Base-by-base conservation (phyloP, 2,888 invertebrate genomes). In the Sphaerophoria rueppellii region DNA sequence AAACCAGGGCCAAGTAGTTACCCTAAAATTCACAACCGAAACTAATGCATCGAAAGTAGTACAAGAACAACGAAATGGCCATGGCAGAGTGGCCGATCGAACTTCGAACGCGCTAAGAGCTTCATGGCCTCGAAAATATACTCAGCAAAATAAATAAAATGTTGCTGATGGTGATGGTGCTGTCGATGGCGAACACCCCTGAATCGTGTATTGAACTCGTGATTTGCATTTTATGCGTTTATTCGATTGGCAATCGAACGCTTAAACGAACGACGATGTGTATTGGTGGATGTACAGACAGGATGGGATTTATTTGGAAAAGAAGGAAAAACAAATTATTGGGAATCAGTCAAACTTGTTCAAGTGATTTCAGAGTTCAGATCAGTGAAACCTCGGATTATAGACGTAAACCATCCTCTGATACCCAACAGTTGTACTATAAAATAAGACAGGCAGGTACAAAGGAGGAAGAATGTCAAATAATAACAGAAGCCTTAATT, bases 141-240 rank as follows among this genome's bases (percentile, higher is more conserved):
- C 71, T 79, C 71, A 69, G 71, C 79, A 75, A 71, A 65, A 79
- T 52, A 63, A 63, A 83, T 79, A 75, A 83, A 72, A 24, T 83
- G 72, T 70, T 55, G 75, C 60, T 76, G 71, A 60, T 60, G 60
- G 61, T 9, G 24, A 52, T 52, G 52, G 52, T 9, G 60, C 34
- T 24, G 24, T 24, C 24, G 24, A 24, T 24, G 24, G 24, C 24
- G 60, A 71, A 37, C 67, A 60, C 1, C 24, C 24, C 24, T 24
- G 24, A 24, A 24, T 65, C 65, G 61, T 37, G 14, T 43, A 65
- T 65, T 65, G 73, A 50, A 60, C 65, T 78, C 54, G n/a, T 65
- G 52, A 65, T 72, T 48, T 46, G 60, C 63, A 75, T 40, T 65
- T 46, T 50, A 70, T 74, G 77, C 55, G 57, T 77, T 77, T 57